phyloP scores from a whole-genome alignment of 2,888 invertebrate species.

The Pteria penguin region DNA sequence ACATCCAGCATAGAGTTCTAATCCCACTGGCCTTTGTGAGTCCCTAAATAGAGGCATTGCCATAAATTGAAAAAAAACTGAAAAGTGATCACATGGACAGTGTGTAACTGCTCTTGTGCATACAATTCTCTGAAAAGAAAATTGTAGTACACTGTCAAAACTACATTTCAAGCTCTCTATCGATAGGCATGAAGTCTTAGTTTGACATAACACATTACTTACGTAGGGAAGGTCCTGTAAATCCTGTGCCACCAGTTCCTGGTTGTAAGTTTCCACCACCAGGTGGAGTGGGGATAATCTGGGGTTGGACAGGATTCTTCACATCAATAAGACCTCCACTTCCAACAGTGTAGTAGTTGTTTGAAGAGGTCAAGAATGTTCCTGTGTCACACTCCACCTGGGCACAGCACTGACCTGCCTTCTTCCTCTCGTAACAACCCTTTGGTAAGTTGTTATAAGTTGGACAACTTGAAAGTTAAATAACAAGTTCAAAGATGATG shows the following conservation, averaged over 20 bases:
- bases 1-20: too few relatives aligned
- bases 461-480: too few relatives aligned
- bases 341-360: conserved; percentile 64
- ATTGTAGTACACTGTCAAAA: too few relatives aligned
- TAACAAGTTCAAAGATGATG: too few relatives aligned
- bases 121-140: too few relatives aligned
- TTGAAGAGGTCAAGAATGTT: conserved; percentile 63
- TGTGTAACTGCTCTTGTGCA: too few relatives aligned
- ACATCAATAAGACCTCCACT: conserved; percentile 63
- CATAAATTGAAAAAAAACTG: too few relatives aligned
- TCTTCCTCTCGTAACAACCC: conserved; percentile 58
- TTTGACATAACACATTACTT: conserved; percentile 32
- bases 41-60: too few relatives aligned
- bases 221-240: conserved; percentile 61
- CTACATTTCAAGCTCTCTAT: too few relatives aligned
- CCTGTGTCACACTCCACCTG: conserved; percentile 58
- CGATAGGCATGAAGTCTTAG: too few relatives aligned
- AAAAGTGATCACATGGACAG: too few relatives aligned
- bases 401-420: conserved; percentile 65
- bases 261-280: conserved; percentile 61
- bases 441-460: conserved; percentile 64
- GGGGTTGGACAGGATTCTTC: conserved; percentile 42
- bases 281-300: conserved; percentile 60
- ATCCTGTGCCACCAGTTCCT: conserved; percentile 65
- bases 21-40: too few relatives aligned